Percentiles rank a stretch among this genome's conserved stretches.
Conservation (phyloP, 2,113 vertebrate species). For the Delphinus delphis region DNA sequence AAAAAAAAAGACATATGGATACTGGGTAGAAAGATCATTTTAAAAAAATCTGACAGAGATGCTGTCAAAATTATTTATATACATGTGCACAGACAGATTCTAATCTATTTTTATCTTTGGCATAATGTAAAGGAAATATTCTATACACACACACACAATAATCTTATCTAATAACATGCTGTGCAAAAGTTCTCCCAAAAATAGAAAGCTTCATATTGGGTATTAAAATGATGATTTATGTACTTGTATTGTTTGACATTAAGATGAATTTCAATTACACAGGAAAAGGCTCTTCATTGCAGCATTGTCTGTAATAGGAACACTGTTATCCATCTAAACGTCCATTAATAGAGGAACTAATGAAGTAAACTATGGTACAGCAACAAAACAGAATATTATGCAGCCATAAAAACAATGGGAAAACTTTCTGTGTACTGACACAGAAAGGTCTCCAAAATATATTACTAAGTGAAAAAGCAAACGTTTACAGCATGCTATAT, state of each 20-base stretch:
- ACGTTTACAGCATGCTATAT: not conserved
- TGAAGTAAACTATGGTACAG: not conserved
- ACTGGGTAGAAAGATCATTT: not conserved
- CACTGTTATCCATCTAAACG: not conserved
- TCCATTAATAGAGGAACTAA: not conserved
- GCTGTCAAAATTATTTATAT: slow-evolving; percentile 49
- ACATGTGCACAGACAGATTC: not conserved
- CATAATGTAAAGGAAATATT: slow-evolving; percentile 51
- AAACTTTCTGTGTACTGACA: not conserved
- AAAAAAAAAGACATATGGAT: slow-evolving; percentile 27
- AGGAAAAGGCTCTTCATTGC: not conserved
- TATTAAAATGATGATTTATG: not conserved
- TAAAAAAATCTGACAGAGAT: not conserved
- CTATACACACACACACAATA: not conserved
- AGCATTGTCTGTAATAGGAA: not conserved
- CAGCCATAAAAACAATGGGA: not conserved
- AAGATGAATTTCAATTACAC: slow-evolving; percentile 8
- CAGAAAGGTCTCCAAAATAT: not conserved
- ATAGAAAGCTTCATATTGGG: not conserved
- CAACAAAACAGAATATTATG: not conserved
- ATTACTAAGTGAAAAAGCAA: not conserved
- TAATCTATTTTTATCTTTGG: slow-evolving; percentile 57
- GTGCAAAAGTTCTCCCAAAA: slow-evolving; percentile 47
- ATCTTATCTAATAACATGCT: slow-evolving; percentile 20
- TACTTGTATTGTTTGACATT: not conserved